Evolutionary conservation across 2,113 vertebrate genomes (phyloP).

Genomic region (Coreoperca whiteheadi): DNA sequence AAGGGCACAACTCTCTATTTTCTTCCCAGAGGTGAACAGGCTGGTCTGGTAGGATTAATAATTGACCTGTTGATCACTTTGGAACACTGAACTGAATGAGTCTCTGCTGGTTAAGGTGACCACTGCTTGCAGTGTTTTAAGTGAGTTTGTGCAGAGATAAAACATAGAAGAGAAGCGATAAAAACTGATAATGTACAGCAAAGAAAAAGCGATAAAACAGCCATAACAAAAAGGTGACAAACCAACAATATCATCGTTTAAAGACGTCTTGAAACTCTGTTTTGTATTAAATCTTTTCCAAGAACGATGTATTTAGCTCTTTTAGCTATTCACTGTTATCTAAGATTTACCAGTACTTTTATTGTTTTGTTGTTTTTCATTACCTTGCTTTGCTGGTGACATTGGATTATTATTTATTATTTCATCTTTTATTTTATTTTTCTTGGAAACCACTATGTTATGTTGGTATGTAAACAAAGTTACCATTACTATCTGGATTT

Average conservation of each 20-base stretch:
- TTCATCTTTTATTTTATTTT: not conserved
- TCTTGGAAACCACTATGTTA: not conserved
- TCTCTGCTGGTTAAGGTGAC: slow-evolving; percentile 4
- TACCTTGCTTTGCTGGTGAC: not conserved
- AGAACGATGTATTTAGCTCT: not conserved
- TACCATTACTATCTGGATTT: not conserved
- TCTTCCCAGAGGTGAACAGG: not conserved
- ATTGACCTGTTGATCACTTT: not conserved
- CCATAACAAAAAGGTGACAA: not conserved
- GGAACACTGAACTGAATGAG: not conserved
- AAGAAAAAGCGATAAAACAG: not conserved
- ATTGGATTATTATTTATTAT: not conserved
- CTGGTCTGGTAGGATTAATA: slow-evolving; percentile 5
- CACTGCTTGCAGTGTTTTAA: not conserved
- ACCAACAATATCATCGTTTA: not conserved
- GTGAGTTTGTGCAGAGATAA: not conserved
- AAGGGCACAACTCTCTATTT: not conserved
- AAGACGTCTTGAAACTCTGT: not conserved
- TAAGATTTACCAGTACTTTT: not conserved
- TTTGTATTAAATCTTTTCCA: not conserved
- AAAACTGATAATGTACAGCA: not conserved
- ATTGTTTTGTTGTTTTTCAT: not conserved
- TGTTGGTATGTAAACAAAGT: not conserved
- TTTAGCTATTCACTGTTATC: not conserved
- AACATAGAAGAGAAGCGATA: not conserved